A percentile compares a stretch with the other conserved stretches of the same genome.
Evolutionary conservation across 1,140 invertebrate genomes (phyloP).

Genomic region (Sweltsa coloradensis): DNA sequence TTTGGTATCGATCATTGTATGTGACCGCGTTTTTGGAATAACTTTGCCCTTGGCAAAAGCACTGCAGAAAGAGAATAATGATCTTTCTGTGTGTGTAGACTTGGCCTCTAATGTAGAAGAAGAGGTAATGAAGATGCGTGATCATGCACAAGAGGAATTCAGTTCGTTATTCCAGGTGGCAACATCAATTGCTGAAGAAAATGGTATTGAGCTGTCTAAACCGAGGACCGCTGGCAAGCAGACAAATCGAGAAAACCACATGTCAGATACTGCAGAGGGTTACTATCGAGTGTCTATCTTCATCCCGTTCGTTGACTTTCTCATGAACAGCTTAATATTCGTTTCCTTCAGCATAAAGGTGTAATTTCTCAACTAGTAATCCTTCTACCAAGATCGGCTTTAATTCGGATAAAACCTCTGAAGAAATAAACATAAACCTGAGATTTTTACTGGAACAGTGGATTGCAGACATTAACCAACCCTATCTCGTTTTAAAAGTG

Average conservation of each 20-base stretch:
- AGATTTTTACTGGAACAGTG: no score
- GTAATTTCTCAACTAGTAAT: no score
- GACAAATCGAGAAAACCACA: not conserved
- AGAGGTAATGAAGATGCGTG: not conserved
- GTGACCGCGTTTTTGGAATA: not conserved
- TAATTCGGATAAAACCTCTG: no score
- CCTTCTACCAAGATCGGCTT: no score
- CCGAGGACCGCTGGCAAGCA: not conserved
- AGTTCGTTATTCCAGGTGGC: not conserved
- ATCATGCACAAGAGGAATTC: not conserved
- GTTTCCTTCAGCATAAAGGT: no score
- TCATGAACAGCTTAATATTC: no score
- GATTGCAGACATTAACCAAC: no score
- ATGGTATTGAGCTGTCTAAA: not conserved
- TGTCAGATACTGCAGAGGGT: not conserved
- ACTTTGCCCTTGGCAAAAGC: not conserved
- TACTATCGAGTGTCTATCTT: not conserved
- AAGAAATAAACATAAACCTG: no score
- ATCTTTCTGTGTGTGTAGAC: not conserved
- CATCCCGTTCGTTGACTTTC: not conserved
- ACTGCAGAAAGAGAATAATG: constrained; percentile 1
- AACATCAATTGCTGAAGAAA: not conserved
- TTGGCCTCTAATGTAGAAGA: not conserved
- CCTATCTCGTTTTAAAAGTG: no score
- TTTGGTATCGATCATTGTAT: not conserved